Evolutionary conservation across 2,797 vertebrate species (phyloP).

Genomic region (Microcaecilia unicolor): DNA sequence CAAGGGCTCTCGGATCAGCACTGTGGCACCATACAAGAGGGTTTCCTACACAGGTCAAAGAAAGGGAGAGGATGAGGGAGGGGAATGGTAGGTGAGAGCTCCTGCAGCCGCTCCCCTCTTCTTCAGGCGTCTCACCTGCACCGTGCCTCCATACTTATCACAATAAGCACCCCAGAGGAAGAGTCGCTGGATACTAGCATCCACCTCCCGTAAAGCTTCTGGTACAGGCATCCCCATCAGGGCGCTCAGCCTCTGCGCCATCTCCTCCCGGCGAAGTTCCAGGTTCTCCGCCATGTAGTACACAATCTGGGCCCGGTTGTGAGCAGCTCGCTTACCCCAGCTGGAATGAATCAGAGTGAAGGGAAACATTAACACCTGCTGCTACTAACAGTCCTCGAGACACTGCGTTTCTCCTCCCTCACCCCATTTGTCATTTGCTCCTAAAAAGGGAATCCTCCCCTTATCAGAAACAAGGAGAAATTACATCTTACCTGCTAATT

Average conservation of each 20-base stretch:
- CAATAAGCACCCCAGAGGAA: constrained; percentile 66
- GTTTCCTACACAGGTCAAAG: constrained; percentile 18
- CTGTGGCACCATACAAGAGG: constrained; percentile 63
- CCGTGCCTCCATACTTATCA: constrained; percentile 57
- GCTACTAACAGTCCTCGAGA: too few species aligned
- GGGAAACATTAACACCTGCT: too few species aligned
- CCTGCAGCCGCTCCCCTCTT: background rate
- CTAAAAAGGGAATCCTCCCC: too few species aligned
- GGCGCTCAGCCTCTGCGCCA: constrained; percentile 36
- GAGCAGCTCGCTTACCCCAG: constrained; percentile 62
- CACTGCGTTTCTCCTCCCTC: too few species aligned
- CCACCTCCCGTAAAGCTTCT: constrained; percentile 56
- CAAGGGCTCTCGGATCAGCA: constrained; percentile 66
- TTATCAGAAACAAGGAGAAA: too few species aligned
- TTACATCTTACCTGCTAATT: too few species aligned
- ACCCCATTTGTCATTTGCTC: too few species aligned
- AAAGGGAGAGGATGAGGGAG: background rate
- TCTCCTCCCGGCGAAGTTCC: constrained; percentile 49
- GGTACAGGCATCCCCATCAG: constrained; percentile 43
- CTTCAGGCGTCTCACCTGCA: constrained; percentile 61
- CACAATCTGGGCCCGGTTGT: constrained; percentile 61
- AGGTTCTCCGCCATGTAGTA: constrained; percentile 57
- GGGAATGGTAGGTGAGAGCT: too few species aligned
- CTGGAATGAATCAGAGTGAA: constrained; percentile 23
- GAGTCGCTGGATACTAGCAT: constrained; percentile 60